These are phyloP conservation scores for Fragum sueziense DNA, from an alignment of 2,888 invertebrate species.

Conservation along the genomic window DNA sequence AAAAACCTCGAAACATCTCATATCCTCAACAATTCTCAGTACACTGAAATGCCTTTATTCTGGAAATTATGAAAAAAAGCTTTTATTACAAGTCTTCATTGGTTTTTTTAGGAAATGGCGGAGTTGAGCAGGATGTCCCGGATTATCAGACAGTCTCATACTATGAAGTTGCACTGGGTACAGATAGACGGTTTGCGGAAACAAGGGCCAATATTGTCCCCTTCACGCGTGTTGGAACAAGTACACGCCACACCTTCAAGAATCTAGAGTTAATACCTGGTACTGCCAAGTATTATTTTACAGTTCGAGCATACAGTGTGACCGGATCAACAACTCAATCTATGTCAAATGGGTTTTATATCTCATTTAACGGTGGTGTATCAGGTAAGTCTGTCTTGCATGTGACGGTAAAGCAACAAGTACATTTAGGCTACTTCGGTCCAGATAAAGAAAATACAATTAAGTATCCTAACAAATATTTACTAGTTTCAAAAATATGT, in stretches of 20 bases:
- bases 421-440: too few species aligned
- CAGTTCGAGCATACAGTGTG: constrained; percentile 66
- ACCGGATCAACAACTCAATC: constrained; percentile 61
- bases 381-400: constrained; percentile 44
- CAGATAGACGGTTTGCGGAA: constrained; percentile 65
- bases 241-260: constrained; percentile 64
- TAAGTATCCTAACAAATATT: too few species aligned
- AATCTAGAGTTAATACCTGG: constrained; percentile 60
- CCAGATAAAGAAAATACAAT: too few species aligned
- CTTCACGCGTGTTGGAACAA: constrained; percentile 65
- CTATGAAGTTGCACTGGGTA: constrained; percentile 71
- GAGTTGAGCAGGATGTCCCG: not conserved
- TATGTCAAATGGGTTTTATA: constrained; percentile 69
- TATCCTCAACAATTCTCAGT: too few species aligned
- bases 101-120: not conserved
- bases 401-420: too few species aligned
- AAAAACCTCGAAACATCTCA: too few species aligned
- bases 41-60: too few species aligned
- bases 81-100: too few species aligned
- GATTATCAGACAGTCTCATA: constrained; percentile 59
- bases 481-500: too few species aligned
- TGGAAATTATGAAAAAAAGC: too few species aligned
- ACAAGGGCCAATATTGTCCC: constrained; percentile 68
- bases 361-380: constrained; percentile 64
- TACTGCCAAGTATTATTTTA: constrained; percentile 66